Evolutionary conservation across 2,888 invertebrate species (phyloP), one percentile per base, ranked within the genome.

Genomic region (Volucella zonaria): DNA sequence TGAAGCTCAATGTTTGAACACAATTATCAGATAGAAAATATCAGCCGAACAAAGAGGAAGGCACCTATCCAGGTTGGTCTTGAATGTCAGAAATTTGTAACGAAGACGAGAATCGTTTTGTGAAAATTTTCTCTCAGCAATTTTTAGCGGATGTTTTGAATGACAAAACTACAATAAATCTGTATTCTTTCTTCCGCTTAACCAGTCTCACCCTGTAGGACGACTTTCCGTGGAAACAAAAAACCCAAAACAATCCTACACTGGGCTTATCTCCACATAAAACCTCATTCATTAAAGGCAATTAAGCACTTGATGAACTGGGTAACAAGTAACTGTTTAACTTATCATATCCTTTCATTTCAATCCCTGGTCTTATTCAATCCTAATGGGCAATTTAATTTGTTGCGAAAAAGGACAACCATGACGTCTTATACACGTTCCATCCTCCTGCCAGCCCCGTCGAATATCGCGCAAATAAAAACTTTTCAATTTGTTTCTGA

Each of bases 401-500:
- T 71, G 62, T 64, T 58, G 51, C 42, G 38, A 38, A 31, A 49
- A 49, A 49, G 31, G 47, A 47, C 47, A 45, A 23, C 8, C 51
- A 9, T 3, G 9, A 3, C 8, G n/a, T 11, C 49, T 31, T 6
- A 4, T 31, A 31, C 31, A 6, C 31, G 31, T 31, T 6, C 6
- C 6, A 31, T 31, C 4, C 14, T 1, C n/a, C 2, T 45, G n/a
- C 0, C 45, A 23, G n/a, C 14, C n/a, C 31, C 23, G 0, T n/a
- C 31, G 40, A 52, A 10, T 8, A 6, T 40, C 8, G n/a, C 8
- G 51, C 51, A 49, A 4, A 23, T 3, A 54, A 66, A 73, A 73
- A 73, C 71, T 73, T 79, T 79, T 73, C 59, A 73, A 79, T 61
- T 66, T 73, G 79, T 73, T 79, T 73, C 45, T 43, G n/a, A 40